phyloP scores from a whole-genome alignment of 2,797 vertebrate genomes.

The Alcedo atthis region DNA sequence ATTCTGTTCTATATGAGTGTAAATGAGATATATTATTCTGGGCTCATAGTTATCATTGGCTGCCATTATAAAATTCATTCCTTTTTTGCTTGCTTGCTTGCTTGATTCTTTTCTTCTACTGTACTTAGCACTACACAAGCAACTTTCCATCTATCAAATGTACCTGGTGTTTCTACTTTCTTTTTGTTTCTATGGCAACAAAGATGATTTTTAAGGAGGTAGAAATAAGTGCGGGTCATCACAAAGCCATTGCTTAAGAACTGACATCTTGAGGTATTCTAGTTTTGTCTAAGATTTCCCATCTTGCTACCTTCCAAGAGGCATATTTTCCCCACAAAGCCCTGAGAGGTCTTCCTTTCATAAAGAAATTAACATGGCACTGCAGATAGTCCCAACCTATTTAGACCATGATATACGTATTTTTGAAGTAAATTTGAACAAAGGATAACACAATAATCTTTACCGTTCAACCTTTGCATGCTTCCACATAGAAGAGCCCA shows the following conservation, averaged over 20 bases:
- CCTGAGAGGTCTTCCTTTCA: not conserved
- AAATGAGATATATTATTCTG: not conserved
- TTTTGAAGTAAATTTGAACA: not conserved
- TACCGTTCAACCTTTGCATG: not conserved
- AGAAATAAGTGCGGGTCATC: not conserved
- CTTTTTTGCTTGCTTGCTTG: not conserved
- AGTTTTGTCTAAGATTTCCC: not conserved
- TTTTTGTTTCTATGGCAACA: conserved; percentile 35
- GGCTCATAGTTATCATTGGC: not conserved
- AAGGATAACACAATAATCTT: not conserved
- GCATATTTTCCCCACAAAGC: not conserved
- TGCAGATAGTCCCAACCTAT: not conserved
- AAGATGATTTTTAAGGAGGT: not conserved
- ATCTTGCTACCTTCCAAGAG: not conserved
- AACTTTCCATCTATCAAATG: not conserved
- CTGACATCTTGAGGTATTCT: not conserved
- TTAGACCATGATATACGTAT: not conserved
- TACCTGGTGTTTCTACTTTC: not conserved
- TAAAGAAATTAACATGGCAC: not conserved
- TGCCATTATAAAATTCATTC: not conserved
- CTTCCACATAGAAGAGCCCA: not conserved
- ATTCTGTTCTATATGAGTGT: not conserved
- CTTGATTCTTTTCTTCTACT: not conserved
- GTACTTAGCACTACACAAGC: not conserved
- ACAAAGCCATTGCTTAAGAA: not conserved